Conservation (phyloP, 1,140 invertebrate genomes). For the Steinernema khuongi region DNA sequence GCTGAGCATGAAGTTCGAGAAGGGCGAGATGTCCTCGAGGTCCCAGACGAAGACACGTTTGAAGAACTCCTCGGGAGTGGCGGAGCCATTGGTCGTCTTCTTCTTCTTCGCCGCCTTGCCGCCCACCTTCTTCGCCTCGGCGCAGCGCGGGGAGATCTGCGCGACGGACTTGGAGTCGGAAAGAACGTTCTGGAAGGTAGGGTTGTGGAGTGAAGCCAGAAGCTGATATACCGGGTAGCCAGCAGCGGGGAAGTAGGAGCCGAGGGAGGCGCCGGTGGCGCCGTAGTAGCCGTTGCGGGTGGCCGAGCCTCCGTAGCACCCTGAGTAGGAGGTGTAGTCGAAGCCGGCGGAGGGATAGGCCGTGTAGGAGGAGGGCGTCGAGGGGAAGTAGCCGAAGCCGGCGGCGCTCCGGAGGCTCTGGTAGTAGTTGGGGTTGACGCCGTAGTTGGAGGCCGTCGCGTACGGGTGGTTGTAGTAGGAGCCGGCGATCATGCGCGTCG, state of each 20-base stretch:
- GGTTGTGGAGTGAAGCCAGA: background rate
- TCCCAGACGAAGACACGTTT: background rate
- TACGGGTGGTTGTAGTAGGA: background rate
- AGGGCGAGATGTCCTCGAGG: constrained; percentile 4
- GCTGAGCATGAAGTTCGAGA: background rate
- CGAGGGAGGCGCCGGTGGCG: background rate
- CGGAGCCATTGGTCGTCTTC: background rate
- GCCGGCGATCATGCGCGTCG: constrained; percentile 3
- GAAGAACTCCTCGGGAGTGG: background rate
- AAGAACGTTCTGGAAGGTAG: background rate
- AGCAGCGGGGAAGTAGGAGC: background rate
- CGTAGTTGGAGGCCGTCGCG: background rate
- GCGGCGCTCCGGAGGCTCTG: constrained; percentile 8
- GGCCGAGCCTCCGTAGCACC: background rate
- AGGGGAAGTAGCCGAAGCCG: constrained; percentile 3
- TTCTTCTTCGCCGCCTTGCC: constrained; percentile 1
- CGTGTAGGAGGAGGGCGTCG: background rate
- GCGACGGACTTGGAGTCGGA: background rate
- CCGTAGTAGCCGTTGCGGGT: background rate
- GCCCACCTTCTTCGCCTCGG: background rate
- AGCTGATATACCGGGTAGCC: background rate
- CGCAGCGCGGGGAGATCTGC: background rate
- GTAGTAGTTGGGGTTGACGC: background rate
- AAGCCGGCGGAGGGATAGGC: background rate
- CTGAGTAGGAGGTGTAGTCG: background rate